Conservation (phyloP, 2,888 invertebrate genomes). For the Cephonodes hylas region DNA sequence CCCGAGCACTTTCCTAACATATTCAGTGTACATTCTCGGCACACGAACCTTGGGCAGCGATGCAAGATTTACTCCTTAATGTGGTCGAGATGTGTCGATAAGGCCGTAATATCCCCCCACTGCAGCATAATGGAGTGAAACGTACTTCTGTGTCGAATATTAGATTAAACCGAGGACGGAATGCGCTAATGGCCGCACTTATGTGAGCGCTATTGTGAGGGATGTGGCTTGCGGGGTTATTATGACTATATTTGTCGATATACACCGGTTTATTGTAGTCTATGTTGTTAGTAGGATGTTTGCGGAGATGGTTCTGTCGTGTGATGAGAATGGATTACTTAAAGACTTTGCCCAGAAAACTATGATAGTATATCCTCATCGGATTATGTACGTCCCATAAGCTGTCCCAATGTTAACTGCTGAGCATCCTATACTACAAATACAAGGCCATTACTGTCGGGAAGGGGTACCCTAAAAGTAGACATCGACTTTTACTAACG, state of each 20-base stretch:
- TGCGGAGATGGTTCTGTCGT: too few species aligned
- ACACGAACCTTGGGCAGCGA: neutral
- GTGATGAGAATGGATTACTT: too few species aligned
- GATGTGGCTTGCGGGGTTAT: neutral
- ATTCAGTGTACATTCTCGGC: neutral
- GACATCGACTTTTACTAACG: too few species aligned
- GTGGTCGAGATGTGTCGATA: conserved; percentile 5
- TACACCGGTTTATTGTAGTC: neutral
- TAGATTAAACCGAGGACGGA: conserved; percentile 4
- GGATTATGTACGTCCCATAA: too few species aligned
- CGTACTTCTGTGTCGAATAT: conserved; percentile 3
- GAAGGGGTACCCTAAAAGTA: too few species aligned
- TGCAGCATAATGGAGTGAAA: conserved; percentile 2
- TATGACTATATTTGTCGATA: neutral
- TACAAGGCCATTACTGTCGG: too few species aligned
- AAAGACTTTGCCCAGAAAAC: too few species aligned
- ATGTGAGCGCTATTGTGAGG: neutral
- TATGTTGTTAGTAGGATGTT: neutral
- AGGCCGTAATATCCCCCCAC: neutral
- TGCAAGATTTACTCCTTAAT: conserved; percentile 1
- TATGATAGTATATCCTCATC: too few species aligned
- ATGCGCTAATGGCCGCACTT: conserved; percentile 2
- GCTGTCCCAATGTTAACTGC: too few species aligned
- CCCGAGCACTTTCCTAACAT: neutral
- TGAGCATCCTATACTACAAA: too few species aligned